Evolutionary conservation across 2,113 vertebrate genomes (phyloP).

Genomic region (Corythoichthys haematopterus): DNA sequence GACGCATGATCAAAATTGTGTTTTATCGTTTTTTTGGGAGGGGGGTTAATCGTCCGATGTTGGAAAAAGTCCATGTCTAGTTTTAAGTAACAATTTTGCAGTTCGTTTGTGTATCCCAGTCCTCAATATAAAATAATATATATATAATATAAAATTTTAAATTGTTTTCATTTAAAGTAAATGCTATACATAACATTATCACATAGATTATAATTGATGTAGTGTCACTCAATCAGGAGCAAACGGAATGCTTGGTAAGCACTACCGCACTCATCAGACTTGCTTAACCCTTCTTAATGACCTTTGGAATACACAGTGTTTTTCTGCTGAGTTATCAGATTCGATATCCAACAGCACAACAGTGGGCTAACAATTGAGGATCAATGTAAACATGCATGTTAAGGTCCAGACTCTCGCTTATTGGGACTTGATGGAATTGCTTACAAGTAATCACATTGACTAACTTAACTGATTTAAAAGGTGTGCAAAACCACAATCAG

Average conservation of each 20-base stretch:
- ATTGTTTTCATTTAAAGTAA: neutral
- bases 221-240: constrained; percentile 5
- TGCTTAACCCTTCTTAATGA: constrained; percentile 42
- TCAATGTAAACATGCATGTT: constrained; percentile 23
- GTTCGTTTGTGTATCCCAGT: neutral
- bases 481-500: constrained; percentile 22
- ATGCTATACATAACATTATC: neutral
- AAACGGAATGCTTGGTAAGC: constrained; percentile 30
- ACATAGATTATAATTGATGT: neutral
- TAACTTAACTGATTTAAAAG: constrained; percentile 15
- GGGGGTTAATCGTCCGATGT: too few relatives aligned
- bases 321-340: constrained; percentile 57
- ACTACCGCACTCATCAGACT: constrained; percentile 30
- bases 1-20: too few relatives aligned
- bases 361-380: constrained; percentile 36
- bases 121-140: too few relatives aligned
- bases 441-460: constrained; percentile 26
- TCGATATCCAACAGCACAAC: constrained; percentile 45
- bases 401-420: constrained; percentile 5
- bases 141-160: too few relatives aligned
- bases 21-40: too few relatives aligned
- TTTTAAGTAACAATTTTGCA: neutral
- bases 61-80: too few relatives aligned
- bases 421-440: constrained; percentile 26
- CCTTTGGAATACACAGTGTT: constrained; percentile 59